Evolutionary conservation across 64 coral and sea anemone species (phyloP).

Genomic region (Stichodactyla mertensii): DNA sequence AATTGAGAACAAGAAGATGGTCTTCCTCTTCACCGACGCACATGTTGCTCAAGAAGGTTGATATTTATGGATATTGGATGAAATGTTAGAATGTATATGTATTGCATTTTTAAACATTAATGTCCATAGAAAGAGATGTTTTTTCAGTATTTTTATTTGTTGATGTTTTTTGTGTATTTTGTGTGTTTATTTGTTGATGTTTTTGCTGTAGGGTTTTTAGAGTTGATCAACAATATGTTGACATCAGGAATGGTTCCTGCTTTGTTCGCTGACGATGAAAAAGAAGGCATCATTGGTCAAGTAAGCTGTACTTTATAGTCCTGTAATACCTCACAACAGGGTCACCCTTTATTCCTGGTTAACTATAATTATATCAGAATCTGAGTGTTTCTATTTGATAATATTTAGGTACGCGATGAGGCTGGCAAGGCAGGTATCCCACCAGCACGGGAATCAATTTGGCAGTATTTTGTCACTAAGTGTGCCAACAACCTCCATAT

Average conservation of each 20-base stretch:
- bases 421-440: constrained; percentile 87
- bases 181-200: background rate
- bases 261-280: constrained; percentile 91
- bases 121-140: no score
- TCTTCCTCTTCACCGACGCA: constrained; percentile 96
- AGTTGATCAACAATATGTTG: constrained; percentile 98
- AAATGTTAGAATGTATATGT: no score
- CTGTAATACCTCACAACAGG: background rate
- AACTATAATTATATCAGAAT: background rate
- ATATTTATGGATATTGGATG: background rate
- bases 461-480: constrained; percentile 98
- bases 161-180: no score
- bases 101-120: no score
- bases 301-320: constrained; percentile 21
- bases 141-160: no score
- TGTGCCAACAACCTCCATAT: constrained; percentile 97
- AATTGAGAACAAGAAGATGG: constrained; percentile 95
- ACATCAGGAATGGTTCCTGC: constrained; percentile 99
- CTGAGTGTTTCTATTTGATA: background rate
- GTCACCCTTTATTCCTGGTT: background rate
- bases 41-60: constrained; percentile 98
- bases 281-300: constrained; percentile 90
- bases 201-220: constrained; percentile 62
- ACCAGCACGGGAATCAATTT: constrained; percentile 94
- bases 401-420: constrained; percentile 81